Conservation (phyloP, 2,797 vertebrate species). For the Microhierax caerulescens region DNA sequence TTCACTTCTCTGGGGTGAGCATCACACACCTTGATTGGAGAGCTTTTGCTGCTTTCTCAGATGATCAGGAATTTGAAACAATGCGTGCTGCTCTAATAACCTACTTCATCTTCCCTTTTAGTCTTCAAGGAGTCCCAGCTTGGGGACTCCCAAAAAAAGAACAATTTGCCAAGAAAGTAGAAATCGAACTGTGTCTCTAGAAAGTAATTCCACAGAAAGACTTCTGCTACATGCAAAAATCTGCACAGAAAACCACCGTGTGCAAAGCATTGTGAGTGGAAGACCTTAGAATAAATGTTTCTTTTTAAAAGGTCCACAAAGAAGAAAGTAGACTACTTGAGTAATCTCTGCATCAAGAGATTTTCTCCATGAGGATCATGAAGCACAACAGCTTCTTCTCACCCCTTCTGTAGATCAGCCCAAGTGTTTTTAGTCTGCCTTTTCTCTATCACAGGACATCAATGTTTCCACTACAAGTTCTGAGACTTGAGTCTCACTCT, state of each 20-base stretch:
- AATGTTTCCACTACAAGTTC: neutral
- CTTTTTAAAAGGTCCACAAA: neutral
- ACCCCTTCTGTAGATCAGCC: neutral
- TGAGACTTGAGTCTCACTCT: neutral
- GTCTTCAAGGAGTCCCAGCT: neutral
- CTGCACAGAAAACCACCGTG: neutral
- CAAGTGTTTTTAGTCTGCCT: neutral
- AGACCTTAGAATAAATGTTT: neutral
- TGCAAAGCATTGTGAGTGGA: neutral
- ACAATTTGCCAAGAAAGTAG: neutral
- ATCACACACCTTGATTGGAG: neutral
- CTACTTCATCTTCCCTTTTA: neutral
- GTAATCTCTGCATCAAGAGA: neutral
- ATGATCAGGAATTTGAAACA: neutral
- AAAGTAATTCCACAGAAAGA: neutral
- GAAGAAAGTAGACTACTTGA: neutral
- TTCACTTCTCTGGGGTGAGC: neutral
- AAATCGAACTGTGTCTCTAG: neutral
- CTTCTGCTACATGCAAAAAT: neutral
- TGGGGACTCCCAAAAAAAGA: no score
- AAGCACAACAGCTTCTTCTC: neutral
- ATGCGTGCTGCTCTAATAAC: neutral
- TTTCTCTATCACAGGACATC: neutral
- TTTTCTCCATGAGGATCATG: neutral
- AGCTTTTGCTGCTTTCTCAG: neutral